Conservation (phyloP, 2,888 invertebrate species). For the Hirtodrosophila duncani region DNA sequence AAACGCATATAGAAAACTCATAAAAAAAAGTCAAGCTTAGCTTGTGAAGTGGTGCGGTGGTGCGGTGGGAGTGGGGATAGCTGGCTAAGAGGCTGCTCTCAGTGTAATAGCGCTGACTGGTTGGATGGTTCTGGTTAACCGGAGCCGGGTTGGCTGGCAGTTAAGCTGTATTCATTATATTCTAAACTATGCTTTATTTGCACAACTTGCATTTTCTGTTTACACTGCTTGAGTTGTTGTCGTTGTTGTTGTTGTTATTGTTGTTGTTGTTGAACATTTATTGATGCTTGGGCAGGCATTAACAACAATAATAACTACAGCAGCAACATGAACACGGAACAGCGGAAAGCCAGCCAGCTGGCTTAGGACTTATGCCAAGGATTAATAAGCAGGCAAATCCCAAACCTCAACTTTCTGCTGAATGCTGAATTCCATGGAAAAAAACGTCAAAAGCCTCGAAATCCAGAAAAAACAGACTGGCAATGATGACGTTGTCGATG, state of each 20-base stretch:
- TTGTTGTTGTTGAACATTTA: conserved; percentile 58
- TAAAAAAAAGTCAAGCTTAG: conserved; percentile 6
- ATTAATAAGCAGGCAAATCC: conserved; percentile 62
- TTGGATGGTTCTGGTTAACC: too few species aligned
- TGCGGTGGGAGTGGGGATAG: neutral
- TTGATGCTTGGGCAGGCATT: conserved; percentile 59
- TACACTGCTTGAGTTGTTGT: conserved; percentile 2
- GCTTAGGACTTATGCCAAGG: conserved; percentile 48
- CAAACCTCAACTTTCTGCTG: too few species aligned
- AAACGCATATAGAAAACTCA: conserved; percentile 28
- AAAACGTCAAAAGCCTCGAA: conserved; percentile 25
- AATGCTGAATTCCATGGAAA: conserved; percentile 40
- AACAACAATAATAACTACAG: conserved; percentile 25
- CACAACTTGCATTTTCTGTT: conserved; percentile 20
- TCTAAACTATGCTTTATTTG: conserved; percentile 60
- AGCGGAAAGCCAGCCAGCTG: conserved; percentile 4
- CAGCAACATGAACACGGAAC: conserved; percentile 4
- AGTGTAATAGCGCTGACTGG: too few species aligned
- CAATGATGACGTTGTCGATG: conserved; percentile 30
- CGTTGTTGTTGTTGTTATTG: conserved; percentile 25
- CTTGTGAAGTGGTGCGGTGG: too few species aligned
- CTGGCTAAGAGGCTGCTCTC: too few species aligned
- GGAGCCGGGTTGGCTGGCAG: too few species aligned
- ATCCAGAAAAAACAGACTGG: conserved; percentile 24
- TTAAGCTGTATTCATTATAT: conserved; percentile 64